Evolutionary conservation across 2,888 invertebrate genomes (phyloP), one percentile per base, ranked within the genome.

Genomic region (Euplagia quadripunctaria): DNA sequence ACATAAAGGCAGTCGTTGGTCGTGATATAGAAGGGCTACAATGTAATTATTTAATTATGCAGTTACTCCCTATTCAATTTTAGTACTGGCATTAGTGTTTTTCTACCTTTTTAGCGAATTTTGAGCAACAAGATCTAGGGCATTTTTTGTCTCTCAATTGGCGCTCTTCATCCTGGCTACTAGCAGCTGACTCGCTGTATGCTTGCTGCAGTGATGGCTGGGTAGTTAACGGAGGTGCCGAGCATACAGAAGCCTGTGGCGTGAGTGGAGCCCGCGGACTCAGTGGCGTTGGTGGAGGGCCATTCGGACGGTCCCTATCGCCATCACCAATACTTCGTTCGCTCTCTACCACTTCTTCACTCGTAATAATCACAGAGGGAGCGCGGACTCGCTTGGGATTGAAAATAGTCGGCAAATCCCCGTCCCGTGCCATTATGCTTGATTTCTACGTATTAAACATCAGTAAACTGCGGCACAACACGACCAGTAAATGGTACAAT

Each of bases 321-420:
- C 86, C 91, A 68, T 91, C 93, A 43, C 89, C 92, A 61, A 90
- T 89, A 67, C 89, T 89, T 46, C 91, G 89, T 76, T 93, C 96
- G 76, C 82, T 91, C 76, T 94, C 95, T 70, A 92, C 91, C 68
- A 96, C 96, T 83, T 97, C 97, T 82, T 96, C 96, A 83, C 97
- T 97, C 67, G 97, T 97, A 82, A 97, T 97, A 86, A 97, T 97
- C 81, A 97, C 97, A 72, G 97, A 97, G 80, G 97, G 97, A 75
- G 97, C 96, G 78, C 97, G 96, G 74, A 97, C 97, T 82, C 97
- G 96, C 89, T 97, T 97, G 65, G 98, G 98, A 93, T 98, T 98
- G 93, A 98, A 98, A 89, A 98, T 98, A 82, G 98, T 98, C 82
- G 98, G 97, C 94, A 98, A 97, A 92, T 98, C 98, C 86, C 97